Evolutionary conservation across 2,888 invertebrate genomes (phyloP).

Genomic region (Himalopsyche kuldschensis): DNA sequence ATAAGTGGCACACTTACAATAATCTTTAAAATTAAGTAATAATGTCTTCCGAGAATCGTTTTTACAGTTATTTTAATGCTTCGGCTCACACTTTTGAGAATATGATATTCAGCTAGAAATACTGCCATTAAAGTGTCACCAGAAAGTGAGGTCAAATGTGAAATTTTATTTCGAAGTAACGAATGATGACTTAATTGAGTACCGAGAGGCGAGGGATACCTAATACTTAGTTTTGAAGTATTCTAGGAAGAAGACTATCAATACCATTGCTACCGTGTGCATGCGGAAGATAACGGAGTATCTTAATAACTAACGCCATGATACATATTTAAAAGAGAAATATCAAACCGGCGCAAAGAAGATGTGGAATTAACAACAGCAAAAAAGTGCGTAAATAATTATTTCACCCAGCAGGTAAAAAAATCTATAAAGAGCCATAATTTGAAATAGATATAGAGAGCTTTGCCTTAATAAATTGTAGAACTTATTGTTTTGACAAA

Average conservation of each 20-base stretch:
- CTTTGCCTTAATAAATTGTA: too few relatives aligned
- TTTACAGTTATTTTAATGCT: neutral
- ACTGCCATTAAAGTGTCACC: neutral
- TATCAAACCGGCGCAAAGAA: neutral
- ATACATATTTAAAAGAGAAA: neutral
- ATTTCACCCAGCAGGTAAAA: too few relatives aligned
- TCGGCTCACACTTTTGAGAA: neutral
- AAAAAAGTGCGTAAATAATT: too few relatives aligned
- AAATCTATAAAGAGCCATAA: too few relatives aligned
- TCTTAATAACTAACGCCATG: neutral
- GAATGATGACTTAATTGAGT: neutral
- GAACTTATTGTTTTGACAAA: too few relatives aligned
- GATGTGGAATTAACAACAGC: too few relatives aligned
- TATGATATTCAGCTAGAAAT: neutral
- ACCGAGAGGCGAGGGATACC: neutral
- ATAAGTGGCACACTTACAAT: neutral
- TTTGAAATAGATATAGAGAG: too few relatives aligned
- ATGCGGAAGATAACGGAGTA: neutral
- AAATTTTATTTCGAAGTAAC: neutral
- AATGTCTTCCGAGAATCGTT: neutral
- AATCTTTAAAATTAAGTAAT: neutral
- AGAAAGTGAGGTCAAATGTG: neutral
- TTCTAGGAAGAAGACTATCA: neutral
- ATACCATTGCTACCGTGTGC: neutral
- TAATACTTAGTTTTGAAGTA: neutral